Percentiles rank a stretch among this genome's conserved stretches.
These are phyloP conservation scores for Nematopogon swammerdamellus DNA, from an alignment of 2,888 invertebrate species.

Conservation along the genomic window DNA sequence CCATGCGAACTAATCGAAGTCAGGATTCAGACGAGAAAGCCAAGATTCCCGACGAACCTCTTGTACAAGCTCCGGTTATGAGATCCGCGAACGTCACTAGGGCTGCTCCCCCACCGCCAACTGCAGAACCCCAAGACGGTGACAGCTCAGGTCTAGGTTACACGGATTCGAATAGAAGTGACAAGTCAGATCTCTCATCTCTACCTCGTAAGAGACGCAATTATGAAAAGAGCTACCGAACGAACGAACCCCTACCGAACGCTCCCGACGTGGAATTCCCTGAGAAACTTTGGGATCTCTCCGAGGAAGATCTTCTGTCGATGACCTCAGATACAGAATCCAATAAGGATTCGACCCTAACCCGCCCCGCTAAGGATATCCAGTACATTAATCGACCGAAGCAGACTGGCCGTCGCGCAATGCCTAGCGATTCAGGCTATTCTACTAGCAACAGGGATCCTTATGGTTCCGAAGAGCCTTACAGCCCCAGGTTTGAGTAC, in stretches of 20 bases:
- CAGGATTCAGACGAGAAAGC: slow-evolving; percentile 32
- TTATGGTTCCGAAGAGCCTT: slow-evolving; percentile 42
- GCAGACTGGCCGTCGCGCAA: slow-evolving; percentile 56
- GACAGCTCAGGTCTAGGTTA: slow-evolving; percentile 52
- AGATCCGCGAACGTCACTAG: slow-evolving; percentile 21
- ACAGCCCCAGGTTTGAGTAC: slow-evolving; percentile 36
- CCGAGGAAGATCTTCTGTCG: slow-evolving; percentile 60
- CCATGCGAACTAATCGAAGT: slow-evolving; percentile 37
- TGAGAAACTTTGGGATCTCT: slow-evolving; percentile 75
- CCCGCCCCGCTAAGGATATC: slow-evolving; percentile 60
- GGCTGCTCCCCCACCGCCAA: slow-evolving; percentile 28
- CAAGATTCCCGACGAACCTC: slow-evolving; percentile 25
- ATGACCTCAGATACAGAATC: slow-evolving; percentile 58
- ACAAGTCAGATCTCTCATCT: slow-evolving; percentile 52
- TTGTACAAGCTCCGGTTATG: slow-evolving; percentile 19
- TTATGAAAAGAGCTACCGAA: slow-evolving; percentile 81
- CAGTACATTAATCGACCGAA: slow-evolving; percentile 57
- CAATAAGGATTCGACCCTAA: slow-evolving; percentile 51
- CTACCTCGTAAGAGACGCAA: slow-evolving; percentile 61
- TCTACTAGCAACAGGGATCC: slow-evolving; percentile 25
- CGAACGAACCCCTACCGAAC: slow-evolving; percentile 75
- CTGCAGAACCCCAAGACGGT: slow-evolving; percentile 30
- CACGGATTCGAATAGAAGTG: slow-evolving; percentile 49
- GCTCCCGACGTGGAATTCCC: slow-evolving; percentile 77
- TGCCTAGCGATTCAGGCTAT: slow-evolving; percentile 48